Base-by-base conservation (phyloP, 2,888 invertebrate genomes). In the Spialia ferax region DNA sequence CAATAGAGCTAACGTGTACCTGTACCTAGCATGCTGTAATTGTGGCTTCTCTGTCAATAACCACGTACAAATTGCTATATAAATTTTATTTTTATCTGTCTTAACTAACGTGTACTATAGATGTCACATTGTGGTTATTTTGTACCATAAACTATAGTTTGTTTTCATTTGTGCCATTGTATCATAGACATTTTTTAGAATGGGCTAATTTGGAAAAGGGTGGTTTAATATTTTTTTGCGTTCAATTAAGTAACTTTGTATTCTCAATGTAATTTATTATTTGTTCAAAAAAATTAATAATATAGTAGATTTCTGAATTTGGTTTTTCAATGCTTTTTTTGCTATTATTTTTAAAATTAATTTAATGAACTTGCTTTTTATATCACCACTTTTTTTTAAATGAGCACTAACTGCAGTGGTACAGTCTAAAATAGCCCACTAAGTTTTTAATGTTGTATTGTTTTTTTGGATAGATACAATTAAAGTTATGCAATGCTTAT, bases 11-110 rank as follows among this genome's bases (percentile, higher is more conserved):
- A 67, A 68, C 50, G 69, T 69, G 65, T 63, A 68, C 69, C 71
- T 69, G 65, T 63, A 68, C 69, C 71, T 71, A 29, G 74, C 75
- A 73, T 73, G 74, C 54, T 23, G 32, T 73, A 68, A 71, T 68
- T 52, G 59, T 69, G 61, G 73, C 73, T 73, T 71, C n/a, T 54
- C 50, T 70, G 35, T 65, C 54, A 45, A 59, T 66, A 64, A 72
- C 60, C 22, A 23, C 6, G 45, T 69, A 60, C 59, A 15, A 55
- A 72, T 73, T 72, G 73, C 72, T 73, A 57, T 63, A 55, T 73
- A 63, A 18, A 57, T 64, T 65, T 65, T 65, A 60, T 66, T 66
- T 26, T 26, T 65, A 59, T 65, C 65, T 66, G 59, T 60, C 38
- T 60, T 0, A 52, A 59, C 65, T 59, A 59, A 65, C 54, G 11